Evolutionary conservation across 64 coral and sea anemone species (phyloP), one percentile per base, ranked within the genome.

Genomic region (Pocillopora damicornis): DNA sequence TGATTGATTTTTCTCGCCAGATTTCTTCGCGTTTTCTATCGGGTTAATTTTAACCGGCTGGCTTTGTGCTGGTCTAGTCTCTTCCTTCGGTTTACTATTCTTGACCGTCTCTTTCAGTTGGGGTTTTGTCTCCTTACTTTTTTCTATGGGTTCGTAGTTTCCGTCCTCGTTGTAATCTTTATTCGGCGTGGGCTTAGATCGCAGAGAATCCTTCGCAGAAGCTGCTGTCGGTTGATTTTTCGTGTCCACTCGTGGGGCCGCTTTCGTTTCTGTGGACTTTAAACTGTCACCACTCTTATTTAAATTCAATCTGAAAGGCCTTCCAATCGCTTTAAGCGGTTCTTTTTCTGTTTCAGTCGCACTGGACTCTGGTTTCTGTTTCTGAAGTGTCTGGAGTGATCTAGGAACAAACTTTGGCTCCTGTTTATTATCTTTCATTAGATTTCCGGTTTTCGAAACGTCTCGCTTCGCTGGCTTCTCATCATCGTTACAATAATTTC

Each of bases 1-100:
- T 85, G 81, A 85, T 15, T 73, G 81, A 85, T 90, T 93, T 57
- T 79, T 93, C 77, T 95, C 89, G 69, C 76, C 91, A 14, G 57
- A 75, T 65, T 79, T 61, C 73, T 88, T 92, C 34, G 76, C 35
- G 35, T 87, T 87, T 35, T 74, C 83, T 13, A 16, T 51, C 74
- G 67, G 78, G 61, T 92, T 80, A 67, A 81, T 82, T 65, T 88
- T 65, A 22, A 25, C 74, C 76, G 13, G 25, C 34, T 83, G 35
- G 56, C 71, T 76, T 58, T 85, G 63, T 58, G 64, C 65, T 85
- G 61, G 56, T 73, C 71, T 85, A 1, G 65, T 13, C 6, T 57
- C 81, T 11, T 85, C 65, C 51, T 85, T 85, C 65, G 80, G 35
- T 64, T 79, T 57, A 60, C 9, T 9, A n/a, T n/a, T 9, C 26